phyloP scores from a whole-genome alignment of 1,140 invertebrate species.

The Gerris buenoi region DNA sequence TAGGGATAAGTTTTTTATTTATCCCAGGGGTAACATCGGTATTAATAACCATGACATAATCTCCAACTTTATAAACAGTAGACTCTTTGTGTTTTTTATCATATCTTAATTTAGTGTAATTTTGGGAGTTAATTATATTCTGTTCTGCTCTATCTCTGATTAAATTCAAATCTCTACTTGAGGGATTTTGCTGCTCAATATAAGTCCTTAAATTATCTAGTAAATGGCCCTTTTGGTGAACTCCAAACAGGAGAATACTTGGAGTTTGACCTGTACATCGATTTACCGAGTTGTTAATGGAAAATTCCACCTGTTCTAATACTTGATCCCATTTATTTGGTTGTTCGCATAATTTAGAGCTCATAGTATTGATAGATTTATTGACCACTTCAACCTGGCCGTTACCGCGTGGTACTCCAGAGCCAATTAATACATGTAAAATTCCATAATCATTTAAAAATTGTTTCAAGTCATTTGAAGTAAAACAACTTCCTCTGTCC shows the following conservation, averaged over 20 bases:
- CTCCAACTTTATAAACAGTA: neutral
- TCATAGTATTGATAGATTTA: no score
- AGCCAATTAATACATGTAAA: conserved; percentile 11
- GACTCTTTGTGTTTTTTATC: neutral
- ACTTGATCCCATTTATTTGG: neutral
- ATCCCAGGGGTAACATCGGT: neutral
- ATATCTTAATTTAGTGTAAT: neutral
- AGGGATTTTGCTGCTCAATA: neutral
- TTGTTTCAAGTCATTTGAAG: conserved; percentile 22
- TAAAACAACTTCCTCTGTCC: conserved; percentile 17
- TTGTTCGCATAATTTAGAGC: neutral
- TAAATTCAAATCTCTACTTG: neutral
- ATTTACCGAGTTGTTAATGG: neutral
- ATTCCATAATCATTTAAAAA: conserved; percentile 22
- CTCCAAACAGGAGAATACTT: neutral
- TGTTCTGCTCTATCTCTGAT: neutral
- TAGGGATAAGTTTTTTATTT: neutral
- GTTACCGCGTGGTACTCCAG: conserved; percentile 14
- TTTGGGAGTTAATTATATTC: neutral
- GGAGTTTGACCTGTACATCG: neutral
- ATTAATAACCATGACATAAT: neutral
- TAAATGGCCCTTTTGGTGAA: neutral
- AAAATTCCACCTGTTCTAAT: neutral
- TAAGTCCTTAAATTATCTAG: neutral
- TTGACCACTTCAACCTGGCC: conserved; percentile 26